Percentiles rank a stretch among this genome's conserved stretches.
These are phyloP conservation scores for Argopecten irradians DNA, from an alignment of 1,140 invertebrate species.

Conservation along the genomic window DNA sequence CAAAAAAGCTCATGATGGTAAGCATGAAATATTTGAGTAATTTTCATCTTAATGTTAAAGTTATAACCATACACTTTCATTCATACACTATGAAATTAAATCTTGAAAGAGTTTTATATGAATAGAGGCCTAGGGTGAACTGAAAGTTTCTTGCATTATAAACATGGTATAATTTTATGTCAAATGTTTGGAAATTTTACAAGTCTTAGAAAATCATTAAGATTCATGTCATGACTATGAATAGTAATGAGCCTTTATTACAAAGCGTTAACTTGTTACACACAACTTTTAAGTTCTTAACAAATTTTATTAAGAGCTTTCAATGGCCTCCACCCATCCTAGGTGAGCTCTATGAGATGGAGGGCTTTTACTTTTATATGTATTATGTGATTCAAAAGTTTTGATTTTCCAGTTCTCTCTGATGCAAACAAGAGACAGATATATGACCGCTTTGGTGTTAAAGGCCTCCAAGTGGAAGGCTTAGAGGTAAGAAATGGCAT, in stretches of 20 bases:
- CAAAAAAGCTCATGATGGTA: conserved; percentile 95
- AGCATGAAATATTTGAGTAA: conserved; percentile 35
- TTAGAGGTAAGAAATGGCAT: conserved; percentile 87
- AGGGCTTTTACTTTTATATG: not conserved
- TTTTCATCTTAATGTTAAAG: conserved; percentile 20
- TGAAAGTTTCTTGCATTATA: too few relatives aligned
- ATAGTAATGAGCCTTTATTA: too few relatives aligned
- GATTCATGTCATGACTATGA: too few relatives aligned
- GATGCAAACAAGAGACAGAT: conserved; percentile 88
- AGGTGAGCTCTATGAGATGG: not conserved
- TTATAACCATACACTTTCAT: not conserved
- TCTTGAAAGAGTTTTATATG: not conserved
- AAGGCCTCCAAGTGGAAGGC: conserved; percentile 92
- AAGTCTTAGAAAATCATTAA: too few relatives aligned
- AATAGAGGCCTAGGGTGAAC: not conserved
- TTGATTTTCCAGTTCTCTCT: conserved; percentile 82
- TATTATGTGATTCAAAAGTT: conserved; percentile 25
- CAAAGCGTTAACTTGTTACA: too few relatives aligned
- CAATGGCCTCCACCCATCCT: too few relatives aligned
- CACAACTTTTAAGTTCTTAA: too few relatives aligned
- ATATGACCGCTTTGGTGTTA: conserved; percentile 87
- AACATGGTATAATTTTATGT: too few relatives aligned
- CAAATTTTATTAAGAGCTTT: too few relatives aligned
- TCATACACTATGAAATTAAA: not conserved
- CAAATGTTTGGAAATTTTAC: too few relatives aligned